Conservation (phyloP, 92 coral and sea anemone species). For the Meandrina meandrites region DNA sequence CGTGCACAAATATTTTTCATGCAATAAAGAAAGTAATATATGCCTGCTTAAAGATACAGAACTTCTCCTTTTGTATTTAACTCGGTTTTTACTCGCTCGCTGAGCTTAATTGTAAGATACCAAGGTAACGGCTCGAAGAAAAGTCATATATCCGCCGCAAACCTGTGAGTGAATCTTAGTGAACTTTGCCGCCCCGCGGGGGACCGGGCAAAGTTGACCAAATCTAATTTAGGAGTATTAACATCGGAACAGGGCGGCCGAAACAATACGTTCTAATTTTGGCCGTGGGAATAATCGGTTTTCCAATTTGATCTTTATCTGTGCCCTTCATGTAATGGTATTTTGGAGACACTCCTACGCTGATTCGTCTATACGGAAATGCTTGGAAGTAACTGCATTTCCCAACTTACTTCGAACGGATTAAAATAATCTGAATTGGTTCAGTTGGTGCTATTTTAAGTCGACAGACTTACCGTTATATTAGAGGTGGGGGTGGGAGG, state of each 20-base stretch:
- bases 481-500: background rate
- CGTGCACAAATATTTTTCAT: background rate
- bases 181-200: background rate
- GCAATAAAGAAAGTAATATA: background rate
- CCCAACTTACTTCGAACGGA: background rate
- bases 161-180: background rate
- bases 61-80: background rate
- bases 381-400: background rate
- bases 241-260: background rate
- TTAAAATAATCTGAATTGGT: background rate
- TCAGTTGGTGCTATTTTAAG: background rate
- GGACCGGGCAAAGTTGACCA: background rate
- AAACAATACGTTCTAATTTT: slow-evolving; percentile 12
- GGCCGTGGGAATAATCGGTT: background rate
- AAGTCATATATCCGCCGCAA: background rate
- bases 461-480: background rate
- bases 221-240: background rate
- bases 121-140: background rate
- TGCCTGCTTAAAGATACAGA: background rate
- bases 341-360: background rate
- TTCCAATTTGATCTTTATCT: background rate
- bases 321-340: background rate
- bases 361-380: background rate
- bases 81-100: background rate
- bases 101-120: background rate